These are phyloP conservation scores for Okamejei kenojei DNA, from an alignment of 2,797 vertebrate species.

Conservation along the genomic window DNA sequence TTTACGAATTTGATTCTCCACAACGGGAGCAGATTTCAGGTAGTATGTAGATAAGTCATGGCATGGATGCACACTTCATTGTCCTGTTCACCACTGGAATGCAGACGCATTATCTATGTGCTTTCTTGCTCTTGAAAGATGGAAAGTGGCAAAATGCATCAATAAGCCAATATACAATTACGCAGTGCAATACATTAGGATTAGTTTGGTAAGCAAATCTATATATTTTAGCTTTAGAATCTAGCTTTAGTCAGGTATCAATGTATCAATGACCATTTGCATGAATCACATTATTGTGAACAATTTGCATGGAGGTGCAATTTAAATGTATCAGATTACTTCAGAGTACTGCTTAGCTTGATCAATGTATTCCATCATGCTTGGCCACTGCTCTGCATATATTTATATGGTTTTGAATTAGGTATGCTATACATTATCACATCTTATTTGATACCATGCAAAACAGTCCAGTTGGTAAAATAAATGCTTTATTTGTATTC, in stretches of 20 bases:
- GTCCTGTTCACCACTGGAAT: neutral
- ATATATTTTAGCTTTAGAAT: too few relatives aligned
- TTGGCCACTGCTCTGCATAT: neutral
- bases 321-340: neutral
- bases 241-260: neutral
- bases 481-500: conserved; percentile 22
- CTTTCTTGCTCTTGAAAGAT: neutral
- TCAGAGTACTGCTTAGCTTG: neutral
- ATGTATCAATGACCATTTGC: neutral
- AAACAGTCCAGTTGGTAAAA: neutral
- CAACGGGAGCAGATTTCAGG: conserved; percentile 21
- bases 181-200: neutral
- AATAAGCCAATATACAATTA: neutral
- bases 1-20: neutral
- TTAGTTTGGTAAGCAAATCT: neutral
- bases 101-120: neutral
- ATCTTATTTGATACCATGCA: neutral
- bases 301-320: conserved; percentile 7
- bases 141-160: neutral
- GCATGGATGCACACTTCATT: conserved; percentile 21
- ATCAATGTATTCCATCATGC: neutral
- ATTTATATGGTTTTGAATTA: neutral
- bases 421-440: neutral
- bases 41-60: neutral
- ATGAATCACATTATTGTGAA: neutral